These are phyloP conservation scores for Catocala fraxini DNA, from an alignment of 2,888 invertebrate genomes.

Conservation along the genomic window DNA sequence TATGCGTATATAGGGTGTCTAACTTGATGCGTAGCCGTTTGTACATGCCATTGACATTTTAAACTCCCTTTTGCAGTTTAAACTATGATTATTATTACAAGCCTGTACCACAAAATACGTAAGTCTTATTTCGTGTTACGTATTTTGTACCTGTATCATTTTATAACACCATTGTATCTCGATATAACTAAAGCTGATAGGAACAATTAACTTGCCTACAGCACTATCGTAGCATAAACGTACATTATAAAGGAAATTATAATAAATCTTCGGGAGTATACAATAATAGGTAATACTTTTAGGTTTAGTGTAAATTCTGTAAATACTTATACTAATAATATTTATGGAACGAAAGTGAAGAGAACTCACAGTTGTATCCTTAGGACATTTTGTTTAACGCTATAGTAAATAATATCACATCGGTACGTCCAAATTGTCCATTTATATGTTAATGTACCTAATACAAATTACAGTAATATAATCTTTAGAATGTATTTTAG, in stretches of 20 bases:
- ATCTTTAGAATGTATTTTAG: conserved; percentile 83
- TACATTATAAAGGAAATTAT: conserved; percentile 40
- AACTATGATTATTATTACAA: no score
- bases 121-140: no score
- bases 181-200: background rate
- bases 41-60: no score
- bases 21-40: no score
- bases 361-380: conserved; percentile 33
- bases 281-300: conserved; percentile 57
- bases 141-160: no score
- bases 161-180: background rate
- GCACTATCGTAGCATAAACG: conserved; percentile 20
- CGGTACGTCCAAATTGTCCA: conserved; percentile 88
- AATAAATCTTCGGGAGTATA: conserved; percentile 58
- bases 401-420: conserved; percentile 80
- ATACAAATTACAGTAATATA: conserved; percentile 87
- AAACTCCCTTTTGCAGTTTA: no score
- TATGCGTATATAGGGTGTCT: no score
- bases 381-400: conserved; percentile 60
- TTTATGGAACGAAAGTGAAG: conserved; percentile 81
- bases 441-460: conserved; percentile 87
- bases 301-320: conserved; percentile 62
- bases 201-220: conserved; percentile 1
- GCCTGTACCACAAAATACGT: no score
- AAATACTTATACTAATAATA: conserved; percentile 64